These are phyloP conservation scores for Bombus sylvicola DNA, from an alignment of 1,140 invertebrate species.

Conservation along the genomic window DNA sequence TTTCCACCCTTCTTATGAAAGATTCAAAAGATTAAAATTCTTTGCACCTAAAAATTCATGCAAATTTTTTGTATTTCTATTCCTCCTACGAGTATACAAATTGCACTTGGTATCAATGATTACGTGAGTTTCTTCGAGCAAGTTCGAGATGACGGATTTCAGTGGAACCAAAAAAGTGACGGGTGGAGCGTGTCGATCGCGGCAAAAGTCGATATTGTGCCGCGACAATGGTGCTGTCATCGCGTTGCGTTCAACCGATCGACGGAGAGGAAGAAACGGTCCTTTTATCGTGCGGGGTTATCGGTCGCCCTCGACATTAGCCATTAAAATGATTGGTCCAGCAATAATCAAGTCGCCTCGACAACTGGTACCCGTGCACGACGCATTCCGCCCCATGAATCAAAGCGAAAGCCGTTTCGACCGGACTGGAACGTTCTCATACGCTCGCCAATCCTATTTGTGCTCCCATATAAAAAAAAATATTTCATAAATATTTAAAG, in stretches of 20 bases:
- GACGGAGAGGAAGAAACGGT: constrained; percentile 47
- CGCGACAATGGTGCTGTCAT: constrained; percentile 15
- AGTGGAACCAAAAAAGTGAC: not conserved
- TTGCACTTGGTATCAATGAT: not conserved
- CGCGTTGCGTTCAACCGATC: constrained; percentile 33
- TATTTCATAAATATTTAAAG: not conserved
- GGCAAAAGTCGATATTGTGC: constrained; percentile 14
- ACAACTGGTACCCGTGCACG: constrained; percentile 41
- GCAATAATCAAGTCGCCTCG: constrained; percentile 64
- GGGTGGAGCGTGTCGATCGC: not conserved
- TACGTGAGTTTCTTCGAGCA: not conserved
- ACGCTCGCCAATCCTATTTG: not conserved
- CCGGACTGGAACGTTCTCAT: constrained; percentile 34
- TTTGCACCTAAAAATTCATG: not conserved
- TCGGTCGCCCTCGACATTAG: constrained; percentile 71
- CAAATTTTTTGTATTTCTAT: not conserved
- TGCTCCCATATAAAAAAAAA: not conserved
- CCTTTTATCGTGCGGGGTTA: constrained; percentile 68
- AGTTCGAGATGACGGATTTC: not conserved
- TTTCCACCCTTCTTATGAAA: not conserved
- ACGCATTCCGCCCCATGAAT: constrained; percentile 61
- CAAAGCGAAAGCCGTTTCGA: constrained; percentile 51
- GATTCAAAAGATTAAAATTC: not conserved
- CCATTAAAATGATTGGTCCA: constrained; percentile 67
- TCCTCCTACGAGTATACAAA: not conserved